A percentile compares a stretch with the other conserved stretches of the same genome.
phyloP scores from a whole-genome alignment of 2,888 invertebrate species.

The Ectemnius lituratus region DNA sequence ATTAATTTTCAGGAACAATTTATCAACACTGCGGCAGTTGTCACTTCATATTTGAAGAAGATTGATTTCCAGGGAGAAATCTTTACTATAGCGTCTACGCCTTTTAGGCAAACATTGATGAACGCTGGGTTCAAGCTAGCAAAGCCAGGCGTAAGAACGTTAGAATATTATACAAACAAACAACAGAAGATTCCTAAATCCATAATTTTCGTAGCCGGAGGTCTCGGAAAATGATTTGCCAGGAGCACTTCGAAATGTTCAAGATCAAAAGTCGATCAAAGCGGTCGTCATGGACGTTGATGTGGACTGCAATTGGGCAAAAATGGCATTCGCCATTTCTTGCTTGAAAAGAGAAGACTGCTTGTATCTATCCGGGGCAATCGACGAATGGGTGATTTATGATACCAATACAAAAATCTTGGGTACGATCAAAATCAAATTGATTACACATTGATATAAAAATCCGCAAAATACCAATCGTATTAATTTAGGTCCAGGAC shows the following conservation, averaged over 20 bases:
- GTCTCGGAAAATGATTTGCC: constrained; percentile 23
- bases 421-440: constrained; percentile 29
- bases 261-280: constrained; percentile 73
- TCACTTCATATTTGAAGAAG: constrained; percentile 80
- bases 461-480: background rate
- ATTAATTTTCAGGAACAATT: constrained; percentile 75
- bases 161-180: no score
- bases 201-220: constrained; percentile 40
- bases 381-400: constrained; percentile 32
- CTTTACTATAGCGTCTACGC: constrained; percentile 77
- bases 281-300: constrained; percentile 82
- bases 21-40: constrained; percentile 79
- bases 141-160: constrained; percentile 60
- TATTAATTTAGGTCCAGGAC: constrained; percentile 75
- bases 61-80: constrained; percentile 79
- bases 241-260: constrained; percentile 26
- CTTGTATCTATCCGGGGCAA: constrained; percentile 79
- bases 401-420: constrained; percentile 11
- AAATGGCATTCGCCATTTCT: constrained; percentile 78
- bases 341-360: constrained; percentile 80
- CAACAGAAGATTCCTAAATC: no score
- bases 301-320: constrained; percentile 78
- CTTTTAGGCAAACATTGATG: constrained; percentile 75
- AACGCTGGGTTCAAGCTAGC: constrained; percentile 78
- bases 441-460: background rate